Conservation (phyloP, 1,140 invertebrate genomes). For the Orchestia grillus region DNA sequence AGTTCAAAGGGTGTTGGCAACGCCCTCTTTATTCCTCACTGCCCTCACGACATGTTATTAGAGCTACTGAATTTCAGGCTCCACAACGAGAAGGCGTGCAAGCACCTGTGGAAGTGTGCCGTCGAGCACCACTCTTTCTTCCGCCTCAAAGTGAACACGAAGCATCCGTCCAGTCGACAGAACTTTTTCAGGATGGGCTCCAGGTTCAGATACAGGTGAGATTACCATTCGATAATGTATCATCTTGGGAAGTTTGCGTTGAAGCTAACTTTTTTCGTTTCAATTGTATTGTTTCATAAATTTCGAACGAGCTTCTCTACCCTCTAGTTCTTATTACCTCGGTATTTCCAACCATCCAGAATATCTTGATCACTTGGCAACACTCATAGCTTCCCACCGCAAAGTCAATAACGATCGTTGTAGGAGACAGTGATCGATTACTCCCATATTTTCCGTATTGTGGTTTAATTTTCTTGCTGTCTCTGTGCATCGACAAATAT, state of each 20-base stretch:
- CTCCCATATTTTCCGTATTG: no score
- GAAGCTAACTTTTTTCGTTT: background rate
- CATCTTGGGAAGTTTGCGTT: background rate
- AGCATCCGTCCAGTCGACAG: slow-evolving; percentile 88
- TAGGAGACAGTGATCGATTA: no score
- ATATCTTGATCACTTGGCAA: no score
- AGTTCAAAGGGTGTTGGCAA: background rate
- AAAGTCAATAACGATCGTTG: no score
- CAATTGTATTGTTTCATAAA: background rate
- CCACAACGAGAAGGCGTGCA: slow-evolving; percentile 97
- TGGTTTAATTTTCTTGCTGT: no score
- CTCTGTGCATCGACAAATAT: no score
- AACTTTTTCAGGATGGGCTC: slow-evolving; percentile 98
- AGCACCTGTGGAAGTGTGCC: slow-evolving; percentile 99
- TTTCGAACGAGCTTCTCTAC: background rate
- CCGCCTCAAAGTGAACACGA: slow-evolving; percentile 89
- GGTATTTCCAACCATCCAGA: background rate
- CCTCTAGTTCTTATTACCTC: background rate
- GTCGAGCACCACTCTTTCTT: slow-evolving; percentile 99
- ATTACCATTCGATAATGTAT: background rate
- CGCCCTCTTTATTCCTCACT: background rate
- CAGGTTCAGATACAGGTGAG: slow-evolving; percentile 89
- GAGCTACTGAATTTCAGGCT: slow-evolving; percentile 74
- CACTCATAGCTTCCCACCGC: no score
- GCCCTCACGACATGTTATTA: background rate